Conservation (phyloP, 2,888 invertebrate genomes). For the Himalopsyche anomala region DNA sequence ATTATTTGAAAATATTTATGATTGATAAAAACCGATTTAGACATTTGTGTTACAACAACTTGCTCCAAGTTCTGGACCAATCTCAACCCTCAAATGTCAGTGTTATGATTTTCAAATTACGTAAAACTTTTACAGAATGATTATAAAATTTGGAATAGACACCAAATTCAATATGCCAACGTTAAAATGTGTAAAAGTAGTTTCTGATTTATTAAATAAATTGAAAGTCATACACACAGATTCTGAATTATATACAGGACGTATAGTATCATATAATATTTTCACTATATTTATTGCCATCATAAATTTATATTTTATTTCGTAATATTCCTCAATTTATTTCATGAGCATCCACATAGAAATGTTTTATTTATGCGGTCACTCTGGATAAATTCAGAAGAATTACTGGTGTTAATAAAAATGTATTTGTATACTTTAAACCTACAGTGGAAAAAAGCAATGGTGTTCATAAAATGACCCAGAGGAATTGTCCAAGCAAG, state of each 20-base stretch:
- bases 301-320: conserved; percentile 19
- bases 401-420: conserved; percentile 46
- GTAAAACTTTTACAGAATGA: background rate
- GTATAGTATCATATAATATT: background rate
- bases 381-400: conserved; percentile 55
- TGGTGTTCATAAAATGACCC: conserved; percentile 49
- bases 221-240: conserved; percentile 8
- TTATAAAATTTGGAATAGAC: background rate
- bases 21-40: background rate
- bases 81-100: conserved; percentile 47
- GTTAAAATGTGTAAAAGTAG: background rate
- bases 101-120: conserved; percentile 13
- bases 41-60: background rate
- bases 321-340: conserved; percentile 61
- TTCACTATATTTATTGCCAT: background rate
- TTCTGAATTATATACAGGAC: background rate
- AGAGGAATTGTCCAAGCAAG: conserved; percentile 52
- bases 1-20: too few relatives aligned
- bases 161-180: background rate
- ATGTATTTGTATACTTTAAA: conserved; percentile 17
- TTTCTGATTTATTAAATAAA: background rate
- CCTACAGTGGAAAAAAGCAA: conserved; percentile 49
- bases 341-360: conserved; percentile 31
- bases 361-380: background rate
- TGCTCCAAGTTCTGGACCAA: conserved; percentile 49